Conservation (phyloP, 2,888 invertebrate genomes). For the Amblyjoppa proteus region DNA sequence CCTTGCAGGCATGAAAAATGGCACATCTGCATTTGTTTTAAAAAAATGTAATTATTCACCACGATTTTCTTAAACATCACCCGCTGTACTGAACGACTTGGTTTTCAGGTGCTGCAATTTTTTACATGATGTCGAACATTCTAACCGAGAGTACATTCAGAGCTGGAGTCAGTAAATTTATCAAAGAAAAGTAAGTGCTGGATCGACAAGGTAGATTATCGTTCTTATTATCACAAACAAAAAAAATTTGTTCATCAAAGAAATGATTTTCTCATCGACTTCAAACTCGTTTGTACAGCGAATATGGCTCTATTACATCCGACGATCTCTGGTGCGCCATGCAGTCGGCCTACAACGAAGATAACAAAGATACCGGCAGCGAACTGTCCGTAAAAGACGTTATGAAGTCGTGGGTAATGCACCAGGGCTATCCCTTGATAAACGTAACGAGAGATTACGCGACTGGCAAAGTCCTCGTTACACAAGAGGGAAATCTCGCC, state of each 20-base stretch:
- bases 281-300: constrained; percentile 39
- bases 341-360: constrained; percentile 65
- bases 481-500: constrained; percentile 68
- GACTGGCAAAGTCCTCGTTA: constrained; percentile 65
- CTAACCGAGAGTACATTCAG: constrained; percentile 85
- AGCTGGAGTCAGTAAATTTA: constrained; percentile 81
- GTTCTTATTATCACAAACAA: neutral
- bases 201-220: neutral
- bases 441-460: constrained; percentile 78
- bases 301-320: constrained; percentile 71
- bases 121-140: constrained; percentile 86
- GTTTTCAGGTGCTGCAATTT: constrained; percentile 82
- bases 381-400: constrained; percentile 78
- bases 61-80: neutral
- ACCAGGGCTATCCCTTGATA: constrained; percentile 84
- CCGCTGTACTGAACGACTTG: neutral
- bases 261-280: constrained; percentile 13
- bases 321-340: constrained; percentile 75
- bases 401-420: constrained; percentile 84
- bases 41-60: too few species aligned
- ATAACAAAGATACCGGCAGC: constrained; percentile 56
- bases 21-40: too few species aligned
- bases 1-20: too few species aligned
- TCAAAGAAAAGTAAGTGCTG: constrained; percentile 71
- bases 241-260: neutral